These are phyloP conservation scores for Oryzias woworae DNA, from an alignment of 2,113 vertebrate genomes.

Conservation along the genomic window DNA sequence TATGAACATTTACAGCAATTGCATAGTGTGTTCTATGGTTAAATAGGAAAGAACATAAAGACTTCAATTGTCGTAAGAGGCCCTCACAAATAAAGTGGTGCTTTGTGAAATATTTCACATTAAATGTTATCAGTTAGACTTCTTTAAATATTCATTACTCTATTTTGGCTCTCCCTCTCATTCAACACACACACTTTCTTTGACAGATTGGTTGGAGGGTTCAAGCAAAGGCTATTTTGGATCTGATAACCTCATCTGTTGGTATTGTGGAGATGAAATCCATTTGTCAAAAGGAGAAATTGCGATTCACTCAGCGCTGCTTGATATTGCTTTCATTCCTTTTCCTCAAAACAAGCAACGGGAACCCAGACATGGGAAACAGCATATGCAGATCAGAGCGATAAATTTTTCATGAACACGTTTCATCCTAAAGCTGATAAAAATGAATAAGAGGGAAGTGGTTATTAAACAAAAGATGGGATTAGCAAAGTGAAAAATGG, in stretches of 20 bases:
- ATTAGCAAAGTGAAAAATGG: slow-evolving; percentile 62
- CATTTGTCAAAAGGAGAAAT: slow-evolving; percentile 58
- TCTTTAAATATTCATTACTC: slow-evolving; percentile 68
- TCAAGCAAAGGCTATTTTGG: slow-evolving; percentile 29
- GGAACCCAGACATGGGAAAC: slow-evolving; percentile 67
- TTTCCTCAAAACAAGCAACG: slow-evolving; percentile 53
- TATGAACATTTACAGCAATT: slow-evolving; percentile 34
- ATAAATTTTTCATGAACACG: slow-evolving; percentile 75
- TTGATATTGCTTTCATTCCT: slow-evolving; percentile 55
- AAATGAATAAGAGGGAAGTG: slow-evolving; percentile 44
- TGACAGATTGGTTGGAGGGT: slow-evolving; percentile 51
- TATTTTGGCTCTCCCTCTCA: slow-evolving; percentile 15
- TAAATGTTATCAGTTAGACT: slow-evolving; percentile 65
- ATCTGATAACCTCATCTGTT: slow-evolving; percentile 49
- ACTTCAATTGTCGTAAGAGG: slow-evolving; percentile 26
- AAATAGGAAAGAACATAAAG: slow-evolving; percentile 45
- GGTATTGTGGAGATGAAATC: slow-evolving; percentile 50
- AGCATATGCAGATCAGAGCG: slow-evolving; percentile 70
- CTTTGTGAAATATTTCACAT: slow-evolving; percentile 49
- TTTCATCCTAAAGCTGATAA: slow-evolving; percentile 60
- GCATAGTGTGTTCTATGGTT: slow-evolving; percentile 22
- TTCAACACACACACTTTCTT: slow-evolving; percentile 14
- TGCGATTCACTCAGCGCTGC: slow-evolving; percentile 50
- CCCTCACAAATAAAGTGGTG: slow-evolving; percentile 11
- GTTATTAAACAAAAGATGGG: slow-evolving; percentile 72